phyloP scores from a whole-genome alignment of 2,888 invertebrate genomes.

The Phyto melanocephala region DNA sequence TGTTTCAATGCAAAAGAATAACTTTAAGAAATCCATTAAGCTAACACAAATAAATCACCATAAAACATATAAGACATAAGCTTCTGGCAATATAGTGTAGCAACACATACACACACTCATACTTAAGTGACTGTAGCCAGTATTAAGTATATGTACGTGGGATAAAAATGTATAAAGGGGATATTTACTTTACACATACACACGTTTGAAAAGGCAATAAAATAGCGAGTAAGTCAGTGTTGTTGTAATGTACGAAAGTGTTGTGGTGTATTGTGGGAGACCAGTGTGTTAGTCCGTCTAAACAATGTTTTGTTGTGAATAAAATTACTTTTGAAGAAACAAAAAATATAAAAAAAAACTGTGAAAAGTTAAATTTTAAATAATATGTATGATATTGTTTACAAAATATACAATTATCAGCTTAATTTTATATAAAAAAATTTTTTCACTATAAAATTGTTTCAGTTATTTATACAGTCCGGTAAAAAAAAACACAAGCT shows the following conservation, averaged over 20 bases:
- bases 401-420: too few relatives aligned
- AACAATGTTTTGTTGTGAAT: not conserved
- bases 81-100: not conserved
- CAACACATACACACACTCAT: not conserved
- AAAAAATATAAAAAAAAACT: not conserved
- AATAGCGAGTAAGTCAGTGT: not conserved
- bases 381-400: too few relatives aligned
- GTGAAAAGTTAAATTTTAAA: not conserved
- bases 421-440: too few relatives aligned
- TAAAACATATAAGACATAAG: constrained; percentile 5
- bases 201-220: not conserved
- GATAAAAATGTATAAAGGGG: constrained; percentile 1
- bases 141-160: constrained; percentile 5
- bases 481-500: not conserved
- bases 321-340: not conserved
- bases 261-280: not conserved
- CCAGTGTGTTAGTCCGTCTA: not conserved
- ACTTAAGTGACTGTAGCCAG: constrained; percentile 1
- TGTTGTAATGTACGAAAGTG: not conserved
- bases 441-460: too few relatives aligned
- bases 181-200: not conserved
- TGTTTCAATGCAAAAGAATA: not conserved
- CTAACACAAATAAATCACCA: constrained; percentile 6
- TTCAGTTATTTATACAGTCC: not conserved
- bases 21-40: constrained; percentile 4